phyloP scores from a whole-genome alignment of 2,797 vertebrate species.

The Paramormyrops hopkinsi region DNA sequence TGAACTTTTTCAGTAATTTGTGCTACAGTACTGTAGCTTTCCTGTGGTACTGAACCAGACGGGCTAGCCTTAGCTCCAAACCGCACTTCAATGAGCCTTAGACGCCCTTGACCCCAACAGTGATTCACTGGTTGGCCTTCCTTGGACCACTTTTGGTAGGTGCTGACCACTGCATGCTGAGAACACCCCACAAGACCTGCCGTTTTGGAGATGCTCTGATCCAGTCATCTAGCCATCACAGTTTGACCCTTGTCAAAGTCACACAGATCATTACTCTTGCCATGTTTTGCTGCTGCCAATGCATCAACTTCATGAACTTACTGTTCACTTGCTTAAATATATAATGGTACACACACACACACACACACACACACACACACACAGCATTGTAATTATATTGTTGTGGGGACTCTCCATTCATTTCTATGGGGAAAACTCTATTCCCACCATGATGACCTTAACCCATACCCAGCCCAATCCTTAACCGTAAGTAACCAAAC shows the following conservation, averaged over 20 bases:
- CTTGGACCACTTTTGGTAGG: neutral
- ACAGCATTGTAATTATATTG: neutral
- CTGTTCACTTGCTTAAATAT: neutral
- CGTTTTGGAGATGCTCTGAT: neutral
- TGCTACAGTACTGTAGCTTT: neutral
- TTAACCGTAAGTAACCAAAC: neutral
- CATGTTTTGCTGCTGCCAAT: neutral
- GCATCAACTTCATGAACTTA: neutral
- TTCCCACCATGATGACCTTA: neutral
- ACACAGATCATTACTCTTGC: neutral
- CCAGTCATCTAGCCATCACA: neutral
- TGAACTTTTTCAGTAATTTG: neutral
- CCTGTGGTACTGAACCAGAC: neutral
- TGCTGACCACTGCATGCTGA: neutral
- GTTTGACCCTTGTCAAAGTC: neutral
- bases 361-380: neutral
- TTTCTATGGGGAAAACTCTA: neutral
- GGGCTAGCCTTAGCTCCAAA: neutral
- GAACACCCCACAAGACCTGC: neutral
- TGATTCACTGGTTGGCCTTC: neutral
- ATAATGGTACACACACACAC: neutral
- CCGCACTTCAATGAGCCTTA: neutral
- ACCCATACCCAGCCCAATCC: neutral
- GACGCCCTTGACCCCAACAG: neutral
- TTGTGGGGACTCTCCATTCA: neutral